Evolutionary conservation across 2,888 invertebrate species (phyloP).

Genomic region (Chloroclysta siterata): DNA sequence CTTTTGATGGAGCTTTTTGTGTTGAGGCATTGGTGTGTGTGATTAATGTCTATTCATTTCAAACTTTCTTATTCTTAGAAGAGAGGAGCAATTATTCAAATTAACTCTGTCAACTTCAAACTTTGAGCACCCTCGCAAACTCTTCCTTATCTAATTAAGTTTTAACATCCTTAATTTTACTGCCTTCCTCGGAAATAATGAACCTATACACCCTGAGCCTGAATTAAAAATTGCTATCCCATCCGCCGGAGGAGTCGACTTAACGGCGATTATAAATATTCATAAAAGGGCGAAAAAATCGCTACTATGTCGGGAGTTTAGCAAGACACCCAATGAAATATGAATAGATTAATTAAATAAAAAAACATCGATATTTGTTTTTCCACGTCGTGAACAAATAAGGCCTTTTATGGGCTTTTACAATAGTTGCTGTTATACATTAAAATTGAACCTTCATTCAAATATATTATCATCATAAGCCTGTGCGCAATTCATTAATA

Average conservation of each 20-base stretch:
- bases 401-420: constrained; percentile 6
- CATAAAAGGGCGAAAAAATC: constrained; percentile 35
- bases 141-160: constrained; percentile 28
- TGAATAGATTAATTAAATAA: constrained; percentile 7
- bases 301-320: constrained; percentile 24
- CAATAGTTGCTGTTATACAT: constrained; percentile 2
- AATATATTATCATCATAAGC: constrained; percentile 19
- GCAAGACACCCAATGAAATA: constrained; percentile 22
- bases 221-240: constrained; percentile 42
- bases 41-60: background rate
- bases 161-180: constrained; percentile 27
- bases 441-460: constrained; percentile 22
- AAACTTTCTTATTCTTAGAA: background rate
- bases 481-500: constrained; percentile 30
- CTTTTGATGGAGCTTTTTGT: constrained; percentile 2
- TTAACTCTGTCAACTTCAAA: constrained; percentile 13
- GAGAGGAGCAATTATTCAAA: constrained; percentile 3
- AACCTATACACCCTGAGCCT: constrained; percentile 34
- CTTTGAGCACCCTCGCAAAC: constrained; percentile 6
- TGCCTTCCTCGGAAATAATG: constrained; percentile 29
- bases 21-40: background rate
- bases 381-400: constrained; percentile 6
- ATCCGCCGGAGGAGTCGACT: constrained; percentile 32
- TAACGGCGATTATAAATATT: constrained; percentile 42
- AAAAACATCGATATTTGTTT: constrained; percentile 22